Base-by-base conservation (phyloP, 2,113 vertebrate species). In the Nesogale talazaci region DNA sequence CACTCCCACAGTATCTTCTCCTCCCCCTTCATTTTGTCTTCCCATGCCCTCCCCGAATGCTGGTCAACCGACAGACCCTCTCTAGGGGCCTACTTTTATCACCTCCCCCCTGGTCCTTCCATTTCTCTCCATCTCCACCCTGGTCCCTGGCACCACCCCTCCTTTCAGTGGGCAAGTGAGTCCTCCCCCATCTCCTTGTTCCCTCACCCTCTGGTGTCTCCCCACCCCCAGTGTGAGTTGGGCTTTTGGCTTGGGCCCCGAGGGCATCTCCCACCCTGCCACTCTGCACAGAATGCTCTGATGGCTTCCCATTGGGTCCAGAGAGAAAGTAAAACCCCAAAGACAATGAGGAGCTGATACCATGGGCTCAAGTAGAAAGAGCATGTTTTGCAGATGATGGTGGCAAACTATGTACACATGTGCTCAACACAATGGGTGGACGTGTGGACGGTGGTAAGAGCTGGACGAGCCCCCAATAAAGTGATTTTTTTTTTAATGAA, bases 11-110 rank as follows among this genome's bases (percentile, higher is more conserved):
- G 6, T 31, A 36, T n/a, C 3, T 63, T 40, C 67, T 52, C 46
- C 46, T 52, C 46, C 69, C 42, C 7, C 56, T 65, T 8, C 0
- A 17, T 27, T 11, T 17, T 9, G 29, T 25, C 3, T 52, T 23
- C 67, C 17, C 34, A 0, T 15, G 1, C 46, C 11, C 3, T 22
- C 6, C 25, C 14, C 42, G 12, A 1, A 16, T 40, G n/a, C n/a
- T n/a, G n/a, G n/a, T n/a, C 16, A 12, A 6, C 17, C 25, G 5
- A 0, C 4, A 38, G 2, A 2, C 61, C 31, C 23, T 20, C 1
- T 3, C 79, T 11, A 4, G 4, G 31, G 36, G 3, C 31, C 76
- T 3, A 2, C 38, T 75, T 19, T 40, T 31, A n/a, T 36, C 20
- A 17, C 4, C 15, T n/a, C 6, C 8, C 0, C 1, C n/a, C 40